Conservation (phyloP, 2,888 invertebrate species). For the Drosophila nr. perissopoda region DNA sequence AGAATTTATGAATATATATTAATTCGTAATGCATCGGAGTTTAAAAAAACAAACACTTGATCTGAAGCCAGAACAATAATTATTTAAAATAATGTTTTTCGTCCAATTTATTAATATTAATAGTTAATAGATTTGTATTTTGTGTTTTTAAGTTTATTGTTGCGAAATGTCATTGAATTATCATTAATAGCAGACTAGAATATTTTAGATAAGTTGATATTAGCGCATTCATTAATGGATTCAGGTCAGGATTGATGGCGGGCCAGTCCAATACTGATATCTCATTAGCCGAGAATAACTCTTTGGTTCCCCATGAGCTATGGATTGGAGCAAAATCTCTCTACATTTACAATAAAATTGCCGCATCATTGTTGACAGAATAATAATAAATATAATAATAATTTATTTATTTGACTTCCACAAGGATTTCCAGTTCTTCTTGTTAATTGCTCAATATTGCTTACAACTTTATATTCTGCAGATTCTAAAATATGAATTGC, state of each 20-base stretch:
- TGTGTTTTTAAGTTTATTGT: neutral
- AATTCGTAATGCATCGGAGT: neutral
- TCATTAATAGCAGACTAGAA: too few relatives aligned
- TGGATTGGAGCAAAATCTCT: too few relatives aligned
- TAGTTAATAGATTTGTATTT: neutral
- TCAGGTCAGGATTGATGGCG: too few relatives aligned
- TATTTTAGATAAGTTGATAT: neutral
- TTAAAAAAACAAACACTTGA: neutral
- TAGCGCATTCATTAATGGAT: neutral
- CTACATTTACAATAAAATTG: neutral
- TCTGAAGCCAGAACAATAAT: neutral
- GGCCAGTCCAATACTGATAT: too few relatives aligned
- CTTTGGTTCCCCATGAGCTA: too few relatives aligned
- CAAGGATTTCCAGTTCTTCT: neutral
- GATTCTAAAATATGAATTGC: fast-evolving
- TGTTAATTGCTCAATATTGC: neutral
- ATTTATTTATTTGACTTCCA: too few relatives aligned
- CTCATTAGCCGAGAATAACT: too few relatives aligned
- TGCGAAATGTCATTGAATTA: too few relatives aligned
- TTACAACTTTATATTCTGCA: too few relatives aligned
- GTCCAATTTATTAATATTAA: neutral
- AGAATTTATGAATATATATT: too few relatives aligned
- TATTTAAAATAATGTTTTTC: neutral
- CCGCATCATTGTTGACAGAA: neutral
- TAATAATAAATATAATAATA: too few relatives aligned